Percentiles rank a stretch among this genome's conserved stretches.
Conservation (phyloP, 2,888 invertebrate genomes). For the Tethea ocularis region DNA sequence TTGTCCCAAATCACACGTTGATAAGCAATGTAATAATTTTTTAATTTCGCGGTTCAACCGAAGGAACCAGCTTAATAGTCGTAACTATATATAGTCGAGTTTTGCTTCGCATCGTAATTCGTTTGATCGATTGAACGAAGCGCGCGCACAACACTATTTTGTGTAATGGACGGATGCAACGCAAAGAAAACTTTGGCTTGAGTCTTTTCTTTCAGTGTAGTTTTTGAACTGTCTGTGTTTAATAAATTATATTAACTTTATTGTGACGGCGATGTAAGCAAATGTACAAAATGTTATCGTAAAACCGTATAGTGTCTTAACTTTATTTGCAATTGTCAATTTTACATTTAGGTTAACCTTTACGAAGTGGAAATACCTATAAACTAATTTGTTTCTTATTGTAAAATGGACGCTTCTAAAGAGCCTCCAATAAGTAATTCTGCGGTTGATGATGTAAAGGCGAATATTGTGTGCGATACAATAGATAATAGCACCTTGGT, state of each 20-base stretch:
- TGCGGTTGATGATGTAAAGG: slow-evolving; percentile 48
- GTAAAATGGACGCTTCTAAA: slow-evolving; percentile 47
- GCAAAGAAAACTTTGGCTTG: slow-evolving; percentile 36
- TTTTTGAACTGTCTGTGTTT: background rate
- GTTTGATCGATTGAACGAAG: background rate
- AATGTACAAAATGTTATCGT: background rate
- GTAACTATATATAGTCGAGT: background rate
- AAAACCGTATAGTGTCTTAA: background rate
- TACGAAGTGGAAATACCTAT: slow-evolving; percentile 19
- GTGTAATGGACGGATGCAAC: slow-evolving; percentile 33
- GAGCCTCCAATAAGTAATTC: slow-evolving; percentile 44
- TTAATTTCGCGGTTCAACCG: no score
- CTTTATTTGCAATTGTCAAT: slow-evolving; percentile 18
- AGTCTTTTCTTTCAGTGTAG: slow-evolving; percentile 20
- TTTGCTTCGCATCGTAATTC: no score
- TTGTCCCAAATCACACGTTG: no score
- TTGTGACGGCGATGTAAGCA: background rate
- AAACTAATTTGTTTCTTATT: slow-evolving; percentile 29
- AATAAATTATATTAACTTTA: slow-evolving; percentile 29
- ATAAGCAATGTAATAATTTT: no score
- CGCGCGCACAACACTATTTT: background rate
- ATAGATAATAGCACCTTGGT: slow-evolving; percentile 31
- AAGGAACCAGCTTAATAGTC: no score
- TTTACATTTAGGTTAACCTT: slow-evolving; percentile 33
- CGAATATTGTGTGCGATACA: slow-evolving; percentile 41